phyloP scores from a whole-genome alignment of 2,113 vertebrate genomes.

The Misgurnus mizolepis region DNA sequence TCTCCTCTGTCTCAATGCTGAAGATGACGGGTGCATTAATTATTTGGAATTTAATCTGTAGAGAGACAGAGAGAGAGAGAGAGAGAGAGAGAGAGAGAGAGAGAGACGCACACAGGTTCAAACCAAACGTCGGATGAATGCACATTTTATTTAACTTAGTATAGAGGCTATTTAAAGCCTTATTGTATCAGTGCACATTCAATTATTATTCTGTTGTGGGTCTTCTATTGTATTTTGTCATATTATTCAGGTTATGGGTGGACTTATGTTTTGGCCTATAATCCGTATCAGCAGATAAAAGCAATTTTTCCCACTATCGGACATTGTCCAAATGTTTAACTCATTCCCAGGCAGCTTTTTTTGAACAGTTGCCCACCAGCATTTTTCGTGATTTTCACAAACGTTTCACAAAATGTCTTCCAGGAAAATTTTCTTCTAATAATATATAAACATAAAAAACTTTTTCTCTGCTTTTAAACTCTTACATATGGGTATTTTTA shows the following conservation, averaged over 20 bases:
- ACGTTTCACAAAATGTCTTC: too few species aligned
- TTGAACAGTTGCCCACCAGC: too few species aligned
- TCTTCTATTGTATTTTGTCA: neutral
- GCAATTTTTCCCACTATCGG: too few species aligned
- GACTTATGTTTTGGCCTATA: too few species aligned
- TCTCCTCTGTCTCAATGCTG: neutral
- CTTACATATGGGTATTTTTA: too few species aligned
- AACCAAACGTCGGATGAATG: neutral
- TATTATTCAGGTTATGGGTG: neutral
- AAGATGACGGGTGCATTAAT: conserved; percentile 24
- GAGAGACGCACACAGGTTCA: neutral
- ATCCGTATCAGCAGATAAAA: too few species aligned
- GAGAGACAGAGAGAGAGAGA: conserved; percentile 16
- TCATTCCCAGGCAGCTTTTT: too few species aligned
- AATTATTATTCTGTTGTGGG: neutral
- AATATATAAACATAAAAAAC: too few species aligned
- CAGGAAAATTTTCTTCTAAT: too few species aligned
- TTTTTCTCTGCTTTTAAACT: too few species aligned
- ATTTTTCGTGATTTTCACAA: too few species aligned
- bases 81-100: neutral
- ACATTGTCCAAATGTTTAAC: too few species aligned
- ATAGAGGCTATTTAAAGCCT: conserved; percentile 25
- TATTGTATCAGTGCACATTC: neutral
- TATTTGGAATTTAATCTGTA: conserved; percentile 21
- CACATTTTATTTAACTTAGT: conserved; percentile 27